Evolutionary conservation across 2,797 vertebrate genomes (phyloP).

Genomic region (Necrosyrtes monachus): DNA sequence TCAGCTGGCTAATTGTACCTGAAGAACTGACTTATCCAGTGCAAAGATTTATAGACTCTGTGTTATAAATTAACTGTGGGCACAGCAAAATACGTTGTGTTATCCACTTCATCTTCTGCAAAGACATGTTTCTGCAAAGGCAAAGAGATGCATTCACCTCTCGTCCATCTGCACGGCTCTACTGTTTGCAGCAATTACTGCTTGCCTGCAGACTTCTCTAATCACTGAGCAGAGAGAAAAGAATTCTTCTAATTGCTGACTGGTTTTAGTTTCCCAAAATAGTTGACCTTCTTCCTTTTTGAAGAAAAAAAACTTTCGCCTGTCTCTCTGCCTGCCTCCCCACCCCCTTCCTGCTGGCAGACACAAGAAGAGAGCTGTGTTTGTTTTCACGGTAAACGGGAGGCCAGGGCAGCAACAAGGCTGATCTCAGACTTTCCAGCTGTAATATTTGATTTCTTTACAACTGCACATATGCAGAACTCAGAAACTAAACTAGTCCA

Average conservation of each 20-base stretch:
- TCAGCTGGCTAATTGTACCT: not conserved
- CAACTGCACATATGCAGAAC: slow-evolving; percentile 41
- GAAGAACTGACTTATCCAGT: not conserved
- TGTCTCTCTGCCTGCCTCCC: slow-evolving; percentile 4
- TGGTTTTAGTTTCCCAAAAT: slow-evolving; percentile 60
- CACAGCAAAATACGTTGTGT: not conserved
- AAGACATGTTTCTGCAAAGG: not conserved
- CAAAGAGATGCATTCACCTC: not conserved
- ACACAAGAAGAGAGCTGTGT: slow-evolving; percentile 43
- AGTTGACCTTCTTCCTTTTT: slow-evolving; percentile 50
- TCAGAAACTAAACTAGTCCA: not conserved
- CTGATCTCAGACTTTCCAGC: slow-evolving; percentile 62
- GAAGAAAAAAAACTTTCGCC: slow-evolving; percentile 39
- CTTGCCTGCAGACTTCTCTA: slow-evolving; percentile 29
- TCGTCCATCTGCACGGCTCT: not conserved
- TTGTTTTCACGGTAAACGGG: slow-evolving; percentile 39
- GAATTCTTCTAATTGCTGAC: slow-evolving; percentile 42
- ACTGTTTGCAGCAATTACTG: not conserved
- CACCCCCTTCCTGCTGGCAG: slow-evolving; percentile 46
- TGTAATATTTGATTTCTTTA: slow-evolving; percentile 61
- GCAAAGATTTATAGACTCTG: not conserved
- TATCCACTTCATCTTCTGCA: not conserved
- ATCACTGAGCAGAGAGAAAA: slow-evolving; percentile 39
- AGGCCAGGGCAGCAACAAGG: not conserved
- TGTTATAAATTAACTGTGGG: not conserved